Evolutionary conservation across 1,140 invertebrate genomes (phyloP).

Genomic region (Leptonema lineaticorne): DNA sequence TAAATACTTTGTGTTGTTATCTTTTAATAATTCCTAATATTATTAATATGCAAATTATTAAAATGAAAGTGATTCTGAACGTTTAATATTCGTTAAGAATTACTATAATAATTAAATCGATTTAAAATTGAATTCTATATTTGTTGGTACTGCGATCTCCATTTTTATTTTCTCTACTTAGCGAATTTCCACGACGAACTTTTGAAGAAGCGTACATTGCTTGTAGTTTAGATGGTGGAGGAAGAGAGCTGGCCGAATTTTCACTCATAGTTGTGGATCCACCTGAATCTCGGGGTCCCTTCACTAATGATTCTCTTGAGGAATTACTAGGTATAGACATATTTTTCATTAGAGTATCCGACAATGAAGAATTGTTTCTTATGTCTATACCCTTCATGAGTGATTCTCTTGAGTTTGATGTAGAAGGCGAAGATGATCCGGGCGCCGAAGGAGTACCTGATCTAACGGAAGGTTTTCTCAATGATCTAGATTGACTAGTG

Average conservation of each 20-base stretch:
- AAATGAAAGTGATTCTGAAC: too few relatives aligned
- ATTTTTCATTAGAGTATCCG: constrained; percentile 39
- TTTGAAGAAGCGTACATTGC: constrained; percentile 55
- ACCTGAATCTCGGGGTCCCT: constrained; percentile 56
- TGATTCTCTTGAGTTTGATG: constrained; percentile 53
- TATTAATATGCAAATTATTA: too few relatives aligned
- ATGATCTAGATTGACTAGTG: constrained; percentile 47
- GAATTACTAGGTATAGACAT: constrained; percentile 39
- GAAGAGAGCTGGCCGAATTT: constrained; percentile 58
- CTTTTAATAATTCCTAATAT: too few relatives aligned
- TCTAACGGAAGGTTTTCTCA: constrained; percentile 48
- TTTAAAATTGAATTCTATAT: constrained; percentile 68
- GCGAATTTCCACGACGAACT: constrained; percentile 57
- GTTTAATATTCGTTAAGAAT: too few relatives aligned
- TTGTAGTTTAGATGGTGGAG: constrained; percentile 60
- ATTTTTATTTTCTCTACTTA: constrained; percentile 58
- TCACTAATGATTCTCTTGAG: constrained; percentile 49
- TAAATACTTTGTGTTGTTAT: too few relatives aligned
- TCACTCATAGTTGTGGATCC: constrained; percentile 57
- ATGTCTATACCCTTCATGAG: constrained; percentile 52
- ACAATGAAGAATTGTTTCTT: constrained; percentile 32
- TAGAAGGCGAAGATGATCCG: constrained; percentile 53
- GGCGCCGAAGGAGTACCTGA: constrained; percentile 54
- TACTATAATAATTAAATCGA: too few relatives aligned
- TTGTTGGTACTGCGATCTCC: constrained; percentile 57